Evolutionary conservation across 1,140 invertebrate species (phyloP).

Genomic region (Pinna nobilis): DNA sequence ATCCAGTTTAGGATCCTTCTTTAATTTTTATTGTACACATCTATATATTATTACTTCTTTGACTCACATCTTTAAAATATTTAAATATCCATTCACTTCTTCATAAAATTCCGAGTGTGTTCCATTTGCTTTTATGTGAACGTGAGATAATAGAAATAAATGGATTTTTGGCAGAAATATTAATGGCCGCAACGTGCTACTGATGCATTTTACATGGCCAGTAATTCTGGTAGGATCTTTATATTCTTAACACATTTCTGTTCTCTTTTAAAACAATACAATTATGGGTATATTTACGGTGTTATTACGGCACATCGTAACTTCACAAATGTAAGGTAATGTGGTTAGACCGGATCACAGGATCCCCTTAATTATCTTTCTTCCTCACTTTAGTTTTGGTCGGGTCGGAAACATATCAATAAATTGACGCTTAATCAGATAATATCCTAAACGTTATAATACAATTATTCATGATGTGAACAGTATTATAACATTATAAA

Average conservation of each 20-base stretch:
- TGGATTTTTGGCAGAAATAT: no score
- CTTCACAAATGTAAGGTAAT: background rate
- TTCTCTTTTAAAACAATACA: conserved; percentile 16
- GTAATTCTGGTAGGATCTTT: conserved; percentile 12
- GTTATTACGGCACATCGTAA: conserved; percentile 4
- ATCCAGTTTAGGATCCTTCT: no score
- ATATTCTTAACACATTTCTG: background rate
- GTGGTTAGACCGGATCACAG: background rate
- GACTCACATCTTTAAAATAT: no score
- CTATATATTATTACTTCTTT: no score
- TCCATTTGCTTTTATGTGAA: no score
- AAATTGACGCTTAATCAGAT: conserved; percentile 41
- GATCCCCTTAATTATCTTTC: background rate
- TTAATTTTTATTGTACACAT: no score
- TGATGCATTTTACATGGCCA: conserved; percentile 2
- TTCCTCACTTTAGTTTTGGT: background rate
- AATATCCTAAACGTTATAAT: conserved; percentile 57
- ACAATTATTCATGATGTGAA: conserved; percentile 50
- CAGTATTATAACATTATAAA: conserved; percentile 57
- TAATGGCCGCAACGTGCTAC: no score
- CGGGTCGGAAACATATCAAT: conserved; percentile 40
- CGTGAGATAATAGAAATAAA: no score
- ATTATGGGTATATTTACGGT: conserved; percentile 20
- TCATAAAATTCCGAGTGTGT: no score
- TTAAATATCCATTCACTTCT: no score